phyloP scores from a whole-genome alignment of 2,888 invertebrate genomes.

The Eristalinus sepulchralis region DNA sequence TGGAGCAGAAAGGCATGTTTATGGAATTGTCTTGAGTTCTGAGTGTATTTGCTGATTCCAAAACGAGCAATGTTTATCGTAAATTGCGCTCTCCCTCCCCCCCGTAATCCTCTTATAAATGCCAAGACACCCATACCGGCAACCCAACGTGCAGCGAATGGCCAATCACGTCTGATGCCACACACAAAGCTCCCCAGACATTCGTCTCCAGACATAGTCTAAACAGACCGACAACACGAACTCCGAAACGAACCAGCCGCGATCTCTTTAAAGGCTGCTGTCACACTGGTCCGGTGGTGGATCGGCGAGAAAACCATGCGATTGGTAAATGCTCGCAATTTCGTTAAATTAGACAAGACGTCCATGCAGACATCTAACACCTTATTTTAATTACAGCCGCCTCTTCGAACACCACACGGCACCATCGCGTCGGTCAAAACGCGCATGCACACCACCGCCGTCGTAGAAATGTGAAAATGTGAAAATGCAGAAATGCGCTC shows the following conservation, averaged over 20 bases:
- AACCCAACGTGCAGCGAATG: not conserved
- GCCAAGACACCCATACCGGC: not conserved
- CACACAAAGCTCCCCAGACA: slow-evolving; percentile 26
- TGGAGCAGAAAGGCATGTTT: too few relatives aligned
- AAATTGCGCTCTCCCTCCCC: too few relatives aligned
- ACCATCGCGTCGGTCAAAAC: slow-evolving; percentile 10
- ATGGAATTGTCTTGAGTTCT: too few relatives aligned
- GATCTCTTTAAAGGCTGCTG: not conserved
- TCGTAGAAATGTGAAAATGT: not conserved
- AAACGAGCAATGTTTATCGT: too few relatives aligned
- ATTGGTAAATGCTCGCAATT: slow-evolving; percentile 29
- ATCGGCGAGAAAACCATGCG: slow-evolving; percentile 22
- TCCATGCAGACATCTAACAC: slow-evolving; percentile 61
- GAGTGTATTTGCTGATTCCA: too few relatives aligned
- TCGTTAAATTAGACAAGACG: slow-evolving; percentile 64
- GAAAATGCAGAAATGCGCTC: slow-evolving; percentile 23
- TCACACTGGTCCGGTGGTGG: not conserved
- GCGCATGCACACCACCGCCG: slow-evolving; percentile 11
- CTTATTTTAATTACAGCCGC: slow-evolving; percentile 65
- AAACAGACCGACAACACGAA: slow-evolving; percentile 35
- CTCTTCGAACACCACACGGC: slow-evolving; percentile 51
- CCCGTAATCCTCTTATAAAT: too few relatives aligned
- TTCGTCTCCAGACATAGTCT: slow-evolving; percentile 3
- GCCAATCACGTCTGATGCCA: slow-evolving; percentile 21
- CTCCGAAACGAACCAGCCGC: not conserved